Evolutionary conservation across 2,113 vertebrate genomes (phyloP).

Genomic region (Seriola aureovittata): DNA sequence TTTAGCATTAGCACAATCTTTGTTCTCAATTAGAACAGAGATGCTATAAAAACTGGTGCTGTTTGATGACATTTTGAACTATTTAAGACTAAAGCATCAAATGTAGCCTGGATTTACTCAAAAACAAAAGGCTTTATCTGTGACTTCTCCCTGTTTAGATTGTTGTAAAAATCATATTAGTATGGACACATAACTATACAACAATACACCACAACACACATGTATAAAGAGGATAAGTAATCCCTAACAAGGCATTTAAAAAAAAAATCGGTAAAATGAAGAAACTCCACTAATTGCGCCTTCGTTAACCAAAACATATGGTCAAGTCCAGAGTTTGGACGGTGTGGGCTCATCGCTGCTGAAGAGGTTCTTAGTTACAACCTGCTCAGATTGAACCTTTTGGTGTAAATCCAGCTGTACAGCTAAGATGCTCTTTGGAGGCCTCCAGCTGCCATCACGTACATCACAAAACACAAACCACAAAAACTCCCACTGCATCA

Average conservation of each 20-base stretch:
- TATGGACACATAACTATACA: not conserved
- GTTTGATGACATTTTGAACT: not conserved
- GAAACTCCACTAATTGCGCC: no score
- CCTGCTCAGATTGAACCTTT: not conserved
- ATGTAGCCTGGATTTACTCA: conserved; percentile 12
- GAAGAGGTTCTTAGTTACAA: not conserved
- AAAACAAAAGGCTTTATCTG: conserved; percentile 1
- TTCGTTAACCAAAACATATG: no score
- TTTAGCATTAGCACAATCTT: conserved; percentile 31
- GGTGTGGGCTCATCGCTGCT: not conserved
- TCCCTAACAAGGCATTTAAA: not conserved
- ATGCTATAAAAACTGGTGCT: not conserved
- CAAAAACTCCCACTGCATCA: not conserved
- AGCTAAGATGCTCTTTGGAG: conserved; percentile 50
- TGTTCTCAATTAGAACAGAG: conserved; percentile 1
- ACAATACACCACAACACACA: not conserved
- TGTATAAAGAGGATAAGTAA: not conserved
- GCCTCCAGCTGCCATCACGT: conserved; percentile 17
- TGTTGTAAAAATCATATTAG: not conserved
- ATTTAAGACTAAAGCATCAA: not conserved
- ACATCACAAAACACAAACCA: not conserved
- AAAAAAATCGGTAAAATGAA: no score
- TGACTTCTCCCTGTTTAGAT: not conserved
- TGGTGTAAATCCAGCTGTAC: conserved; percentile 31
- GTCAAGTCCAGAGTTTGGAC: not conserved